Conservation (phyloP, 2,113 vertebrate genomes). For the Procapra przewalskii region DNA sequence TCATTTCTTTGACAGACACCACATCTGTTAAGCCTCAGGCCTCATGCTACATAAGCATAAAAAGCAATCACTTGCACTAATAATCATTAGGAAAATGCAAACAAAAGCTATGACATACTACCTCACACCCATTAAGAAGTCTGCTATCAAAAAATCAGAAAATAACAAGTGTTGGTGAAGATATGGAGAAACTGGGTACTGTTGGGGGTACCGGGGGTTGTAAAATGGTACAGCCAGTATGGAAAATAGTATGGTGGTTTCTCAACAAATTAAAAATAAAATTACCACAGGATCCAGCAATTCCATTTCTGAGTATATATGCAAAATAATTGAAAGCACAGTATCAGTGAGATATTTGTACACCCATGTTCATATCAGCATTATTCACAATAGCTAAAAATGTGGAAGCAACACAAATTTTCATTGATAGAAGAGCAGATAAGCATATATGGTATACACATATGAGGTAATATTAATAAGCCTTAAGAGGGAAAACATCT, state of each 20-base stretch:
- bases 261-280: neutral
- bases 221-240: neutral
- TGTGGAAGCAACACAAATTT: neutral
- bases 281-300: neutral
- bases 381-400: neutral
- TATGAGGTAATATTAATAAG: neutral
- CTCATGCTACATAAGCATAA: neutral
- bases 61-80: neutral
- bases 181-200: neutral
- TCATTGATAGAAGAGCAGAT: neutral
- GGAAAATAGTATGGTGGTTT: neutral
- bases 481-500: neutral
- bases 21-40: neutral
- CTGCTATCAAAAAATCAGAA: neutral
- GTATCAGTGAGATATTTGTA: neutral
- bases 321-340: neutral
- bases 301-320: neutral
- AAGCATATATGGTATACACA: neutral
- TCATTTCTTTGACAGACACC: neutral
- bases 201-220: rapidly evolving
- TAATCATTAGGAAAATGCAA: neutral
- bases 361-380: neutral
- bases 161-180: neutral
- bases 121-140: neutral
- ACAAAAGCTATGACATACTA: neutral